Percentiles rank a stretch among this genome's conserved stretches.
These are phyloP conservation scores for Danio albolineatus DNA, from an alignment of 2,797 vertebrate genomes.

Conservation along the genomic window DNA sequence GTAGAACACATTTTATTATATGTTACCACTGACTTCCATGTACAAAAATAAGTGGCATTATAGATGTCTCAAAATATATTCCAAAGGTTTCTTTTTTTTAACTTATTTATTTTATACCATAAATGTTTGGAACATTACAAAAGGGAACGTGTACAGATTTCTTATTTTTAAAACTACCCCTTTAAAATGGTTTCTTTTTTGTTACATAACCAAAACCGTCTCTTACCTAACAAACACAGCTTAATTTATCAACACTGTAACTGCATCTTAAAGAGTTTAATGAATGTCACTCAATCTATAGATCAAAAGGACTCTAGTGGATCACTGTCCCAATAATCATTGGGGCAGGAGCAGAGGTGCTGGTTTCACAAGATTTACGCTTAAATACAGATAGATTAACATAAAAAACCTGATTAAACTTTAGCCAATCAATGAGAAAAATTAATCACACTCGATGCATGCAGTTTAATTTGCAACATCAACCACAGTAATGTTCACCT, in stretches of 20 bases:
- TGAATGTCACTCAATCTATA: slow-evolving; percentile 9
- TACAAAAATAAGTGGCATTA: neutral
- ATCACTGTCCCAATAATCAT: slow-evolving; percentile 15
- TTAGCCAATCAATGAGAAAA: slow-evolving; percentile 25
- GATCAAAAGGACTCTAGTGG: neutral
- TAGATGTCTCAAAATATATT: neutral
- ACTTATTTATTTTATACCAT: no score
- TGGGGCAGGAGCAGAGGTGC: neutral
- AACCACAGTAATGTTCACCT: slow-evolving; percentile 29
- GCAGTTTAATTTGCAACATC: slow-evolving; percentile 34
- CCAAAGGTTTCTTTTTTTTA: no score
- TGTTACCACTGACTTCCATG: neutral
- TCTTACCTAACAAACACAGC: neutral
- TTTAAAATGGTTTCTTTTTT: neutral
- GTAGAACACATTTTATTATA: neutral
- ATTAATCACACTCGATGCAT: slow-evolving; percentile 38
- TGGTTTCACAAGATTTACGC: slow-evolving; percentile 1
- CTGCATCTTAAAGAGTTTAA: slow-evolving; percentile 2
- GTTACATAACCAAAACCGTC: neutral
- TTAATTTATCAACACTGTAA: neutral
- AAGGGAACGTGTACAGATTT: neutral
- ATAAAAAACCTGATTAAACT: slow-evolving; percentile 42
- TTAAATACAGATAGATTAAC: slow-evolving; percentile 30
- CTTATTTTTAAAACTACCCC: neutral
- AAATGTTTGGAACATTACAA: neutral